Conservation (phyloP, 30 jellyfish, hydroid and myxozoan genomes). For the Aurelia sp. region DNA sequence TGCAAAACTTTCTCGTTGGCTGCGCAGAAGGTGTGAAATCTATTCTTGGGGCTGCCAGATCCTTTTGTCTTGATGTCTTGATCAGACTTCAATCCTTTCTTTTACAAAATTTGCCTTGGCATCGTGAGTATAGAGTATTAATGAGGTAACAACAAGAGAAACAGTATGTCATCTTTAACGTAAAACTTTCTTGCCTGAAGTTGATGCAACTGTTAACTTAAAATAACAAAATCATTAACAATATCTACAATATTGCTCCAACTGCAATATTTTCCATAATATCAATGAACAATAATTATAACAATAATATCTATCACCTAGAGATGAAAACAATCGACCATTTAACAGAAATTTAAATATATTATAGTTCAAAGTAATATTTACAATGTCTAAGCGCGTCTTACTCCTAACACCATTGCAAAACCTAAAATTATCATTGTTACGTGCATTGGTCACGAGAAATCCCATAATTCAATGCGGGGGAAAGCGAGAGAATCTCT, state of each 20-base stretch:
- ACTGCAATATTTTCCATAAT: slow-evolving; percentile 15
- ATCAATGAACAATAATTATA: neutral
- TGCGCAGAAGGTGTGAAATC: too few relatives aligned
- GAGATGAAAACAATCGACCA: slow-evolving; percentile 5
- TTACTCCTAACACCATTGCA: too few relatives aligned
- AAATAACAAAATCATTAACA: neutral
- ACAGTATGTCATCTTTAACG: too few relatives aligned
- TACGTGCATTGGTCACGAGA: too few relatives aligned
- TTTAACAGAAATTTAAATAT: slow-evolving; percentile 43
- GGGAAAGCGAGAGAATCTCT: neutral
- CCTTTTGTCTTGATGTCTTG: too few relatives aligned
- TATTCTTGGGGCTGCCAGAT: too few relatives aligned
- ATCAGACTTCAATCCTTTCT: too few relatives aligned
- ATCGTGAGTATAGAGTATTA: too few relatives aligned
- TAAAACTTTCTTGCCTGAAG: neutral
- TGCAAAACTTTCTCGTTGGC: too few relatives aligned
- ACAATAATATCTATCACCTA: slow-evolving; percentile 35
- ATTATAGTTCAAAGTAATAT: slow-evolving; percentile 53
- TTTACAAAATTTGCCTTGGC: too few relatives aligned
- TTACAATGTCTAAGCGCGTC: slow-evolving; percentile 6
- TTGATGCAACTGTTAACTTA: slow-evolving; percentile 30
- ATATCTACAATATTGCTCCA: slow-evolving; percentile 4
- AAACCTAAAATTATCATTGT: too few relatives aligned
- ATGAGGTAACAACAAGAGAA: too few relatives aligned
- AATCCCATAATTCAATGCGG: neutral